A percentile compares a stretch with the other conserved stretches of the same genome.
These are phyloP conservation scores for Drosophila insularis DNA, from an alignment of 1,140 invertebrate genomes.

Conservation along the genomic window DNA sequence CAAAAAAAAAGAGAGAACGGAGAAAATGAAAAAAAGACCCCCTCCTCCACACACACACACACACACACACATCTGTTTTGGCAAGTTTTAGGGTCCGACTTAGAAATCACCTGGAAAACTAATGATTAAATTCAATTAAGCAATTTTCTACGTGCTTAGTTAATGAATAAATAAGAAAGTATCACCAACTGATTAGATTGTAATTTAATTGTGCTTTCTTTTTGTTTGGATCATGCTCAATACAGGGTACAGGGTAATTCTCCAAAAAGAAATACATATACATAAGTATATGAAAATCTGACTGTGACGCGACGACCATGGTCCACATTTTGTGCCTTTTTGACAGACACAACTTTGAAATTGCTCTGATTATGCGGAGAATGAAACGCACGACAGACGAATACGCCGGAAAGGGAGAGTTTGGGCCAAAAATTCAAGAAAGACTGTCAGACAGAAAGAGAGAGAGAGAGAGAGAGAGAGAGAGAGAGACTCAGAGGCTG, in stretches of 20 bases:
- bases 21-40: too few relatives aligned
- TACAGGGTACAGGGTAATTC: too few relatives aligned
- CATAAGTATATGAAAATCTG: background rate
- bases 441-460: too few relatives aligned
- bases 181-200: too few relatives aligned
- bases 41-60: too few relatives aligned
- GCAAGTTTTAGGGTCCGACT: background rate
- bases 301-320: constrained; percentile 32
- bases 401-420: background rate
- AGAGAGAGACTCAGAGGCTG: constrained; percentile 4
- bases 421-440: too few relatives aligned
- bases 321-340: constrained; percentile 73
- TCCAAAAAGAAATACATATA: constrained; percentile 6
- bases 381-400: constrained; percentile 7
- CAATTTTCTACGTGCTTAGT: too few relatives aligned
- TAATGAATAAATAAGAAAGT: too few relatives aligned
- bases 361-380: constrained; percentile 72
- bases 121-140: too few relatives aligned
- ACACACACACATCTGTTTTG: background rate
- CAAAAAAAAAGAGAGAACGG: constrained; percentile 43
- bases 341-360: constrained; percentile 77
- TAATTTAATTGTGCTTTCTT: too few relatives aligned
- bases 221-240: too few relatives aligned
- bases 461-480: too few relatives aligned
- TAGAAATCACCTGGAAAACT: background rate